Evolutionary conservation across 2,113 vertebrate genomes (phyloP), one percentile per base, ranked within the genome.

Genomic region (Charina bottae): DNA sequence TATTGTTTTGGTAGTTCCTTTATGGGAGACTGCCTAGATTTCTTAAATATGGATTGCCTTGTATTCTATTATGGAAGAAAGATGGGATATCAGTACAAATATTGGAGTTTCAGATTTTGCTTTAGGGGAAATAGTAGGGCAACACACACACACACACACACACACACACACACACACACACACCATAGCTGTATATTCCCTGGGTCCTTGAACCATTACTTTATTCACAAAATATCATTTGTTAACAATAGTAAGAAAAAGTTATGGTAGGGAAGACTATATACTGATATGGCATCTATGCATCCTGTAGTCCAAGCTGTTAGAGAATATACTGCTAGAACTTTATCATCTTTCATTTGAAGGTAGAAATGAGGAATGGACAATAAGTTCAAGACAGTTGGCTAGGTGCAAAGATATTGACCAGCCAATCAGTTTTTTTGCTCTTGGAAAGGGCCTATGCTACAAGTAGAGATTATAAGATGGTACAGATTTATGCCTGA

Each of bases 301-400:
- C 23, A 89, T 93, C 10, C 46, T 93, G 2, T 94, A 90, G 94
- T 96, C 93, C 64, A 92, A 60, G 46, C 90, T 96, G 93, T 94
- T 97, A 90, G 96, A 78, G 90, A 93, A 91, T 94, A 88, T 10
- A 93, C 24, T 33, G 87, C 93, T 86, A 78, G 64, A 13, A 72
- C 2, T 85, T 95, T 49, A 95, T 54, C 90, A 94, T 58, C 42
- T 93, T 46, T 93, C 46, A 92, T 87, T 90, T 95, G 90, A 95
- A 91, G 91, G 24, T 95, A 85, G 91, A 93, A 95, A 96, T 60
- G 83, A 85, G 93, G 90, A 95, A 53, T 91, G 54, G 95, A 93
- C 93, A 96, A 93, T 92, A 59, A 92, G 37, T 96, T 94, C 94
- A 55, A 95, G 64, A 96, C 56, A 91, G 92, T 95, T 93, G 86